Base-by-base conservation (phyloP, 2,888 invertebrate genomes). In the Glyphotaelius pellucidus region DNA sequence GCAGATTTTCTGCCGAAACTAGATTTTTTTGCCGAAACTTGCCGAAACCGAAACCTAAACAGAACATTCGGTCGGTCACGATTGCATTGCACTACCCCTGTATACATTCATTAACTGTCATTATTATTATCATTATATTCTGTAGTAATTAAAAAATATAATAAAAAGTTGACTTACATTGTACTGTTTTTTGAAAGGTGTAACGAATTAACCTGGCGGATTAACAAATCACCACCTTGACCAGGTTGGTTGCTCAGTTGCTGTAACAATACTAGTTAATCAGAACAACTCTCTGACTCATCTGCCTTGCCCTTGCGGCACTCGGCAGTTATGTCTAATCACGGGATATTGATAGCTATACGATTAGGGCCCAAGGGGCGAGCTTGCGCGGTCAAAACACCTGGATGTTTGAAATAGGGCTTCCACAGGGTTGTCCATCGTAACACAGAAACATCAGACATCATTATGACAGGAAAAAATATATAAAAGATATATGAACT, bases 301-400 rank as follows among this genome's bases (percentile, higher is more conserved):
- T 88, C 88, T 88, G 88, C 88, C 67, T 30, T 11, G 1, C 67
- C n/a, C 38, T 4, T 19, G 38, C 85, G 32, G 15, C 31, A 32
- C 5, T 32, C 19, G 35, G 47, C 86, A 38, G 32, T 81, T 42
- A 30, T 35, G 86, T 42, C 88, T 67, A 88, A 88, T 88, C 67
- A 88, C 67, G 67, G 88, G 19, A 67, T 88, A 67, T 88, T 88
- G 47, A 88, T 88, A 52, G 88, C 31, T 52, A 88, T 79, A 67
- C 88, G 88, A 88, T 88, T 88, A 67, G 31, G 30, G 30, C 47
- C 31, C 19, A 88, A 52, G 52, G 88, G 52, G 52, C 15, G 88
- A 30, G 88, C 88, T 15, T 67, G 88, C 67, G 88, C 88, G 88
- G 86, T 19, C 88, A 67, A 67, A n/a, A 67, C 88, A 88, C 88